Base-by-base conservation (phyloP, 1,140 invertebrate species). In the Musca vetustissima region DNA sequence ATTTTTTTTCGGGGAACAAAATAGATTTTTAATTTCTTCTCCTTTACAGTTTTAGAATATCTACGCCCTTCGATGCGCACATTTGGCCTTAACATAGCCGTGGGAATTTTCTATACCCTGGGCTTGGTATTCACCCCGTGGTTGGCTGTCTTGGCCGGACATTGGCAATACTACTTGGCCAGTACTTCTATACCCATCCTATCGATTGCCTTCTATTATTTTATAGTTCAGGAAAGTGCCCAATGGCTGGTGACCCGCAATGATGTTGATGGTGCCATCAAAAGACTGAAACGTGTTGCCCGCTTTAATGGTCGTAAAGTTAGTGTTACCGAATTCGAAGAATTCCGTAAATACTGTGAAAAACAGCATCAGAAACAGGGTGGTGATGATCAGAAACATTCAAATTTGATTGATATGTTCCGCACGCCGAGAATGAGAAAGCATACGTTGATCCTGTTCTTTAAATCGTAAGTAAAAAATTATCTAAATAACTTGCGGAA, bases 201-300 rank as follows among this genome's bases (percentile, higher is more conserved):
- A 0, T 64, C 83, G 28, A 79, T 87, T 47, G 74, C 83, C 9
- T 70, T 81, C 7, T 88, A 81, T 73, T 87, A 85, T 71, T 83
- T 84, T 69, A 73, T 85, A 64, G 80, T 89, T 73, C 86, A 88
- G 72, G 88, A 89, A 78, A 88, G 87, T 64, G 88, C 87, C 0
- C 84, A 88, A 70, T 90, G 88, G 88, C 77, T 89, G 36, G 83
- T 89, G 14, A 87, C 87, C 25, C 83, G 86, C 73, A 87, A 87
- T 6, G 78, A 84, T 32, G 79, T 84, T 1, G 84, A 87, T n/a
- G 82, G 87, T 25, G 87, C 88, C 22, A 83, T 87, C 1, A 69
- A 80, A 43, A 84, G 87, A 65, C 84, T 89, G 36, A 75, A 81
- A 72, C 81, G 77, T 36, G 87, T 90, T 43, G 87, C 88, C 3